phyloP scores from a whole-genome alignment of 2,888 invertebrate species.

The Heliconius charithonia region DNA sequence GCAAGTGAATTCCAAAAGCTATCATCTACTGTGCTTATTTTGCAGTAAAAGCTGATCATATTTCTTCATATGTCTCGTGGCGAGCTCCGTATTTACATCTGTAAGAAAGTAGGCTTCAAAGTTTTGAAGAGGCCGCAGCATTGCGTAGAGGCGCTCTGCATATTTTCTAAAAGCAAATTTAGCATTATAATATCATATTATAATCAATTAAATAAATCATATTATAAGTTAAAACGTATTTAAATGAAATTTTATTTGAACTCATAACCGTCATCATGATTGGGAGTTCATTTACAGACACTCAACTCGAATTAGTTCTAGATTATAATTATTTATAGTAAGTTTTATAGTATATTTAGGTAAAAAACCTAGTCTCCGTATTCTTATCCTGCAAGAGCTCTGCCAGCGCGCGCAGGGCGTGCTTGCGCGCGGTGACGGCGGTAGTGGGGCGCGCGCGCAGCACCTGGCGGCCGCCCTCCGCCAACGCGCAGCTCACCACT shows the following conservation, averaged over 20 bases:
- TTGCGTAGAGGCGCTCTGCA: conserved; percentile 81
- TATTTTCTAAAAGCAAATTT: conserved; percentile 69
- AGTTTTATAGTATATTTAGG: no score
- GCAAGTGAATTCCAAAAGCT: not conserved
- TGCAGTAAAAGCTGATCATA: conserved; percentile 61
- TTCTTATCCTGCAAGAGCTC: conserved; percentile 81
- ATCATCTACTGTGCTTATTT: conserved; percentile 35
- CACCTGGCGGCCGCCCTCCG: conserved; percentile 84
- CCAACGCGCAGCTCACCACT: conserved; percentile 85
- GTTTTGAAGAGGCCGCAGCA: conserved; percentile 78
- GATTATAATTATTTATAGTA: no score
- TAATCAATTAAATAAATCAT: no score
- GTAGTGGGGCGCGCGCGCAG: conserved; percentile 76
- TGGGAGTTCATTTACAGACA: no score
- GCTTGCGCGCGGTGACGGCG: conserved; percentile 75
- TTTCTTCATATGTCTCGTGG: conserved; percentile 74
- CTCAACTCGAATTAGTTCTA: no score
- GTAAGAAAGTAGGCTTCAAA: conserved; percentile 81
- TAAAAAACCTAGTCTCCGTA: conserved; percentile 74
- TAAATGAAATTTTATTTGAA: no score
- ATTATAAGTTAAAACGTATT: no score
- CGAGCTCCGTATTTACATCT: conserved; percentile 71
- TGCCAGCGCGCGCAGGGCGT: conserved; percentile 76
- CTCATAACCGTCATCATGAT: no score
- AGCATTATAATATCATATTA: not conserved